phyloP scores from a whole-genome alignment of 2,888 invertebrate genomes.

The Eumerus sabulonum region DNA sequence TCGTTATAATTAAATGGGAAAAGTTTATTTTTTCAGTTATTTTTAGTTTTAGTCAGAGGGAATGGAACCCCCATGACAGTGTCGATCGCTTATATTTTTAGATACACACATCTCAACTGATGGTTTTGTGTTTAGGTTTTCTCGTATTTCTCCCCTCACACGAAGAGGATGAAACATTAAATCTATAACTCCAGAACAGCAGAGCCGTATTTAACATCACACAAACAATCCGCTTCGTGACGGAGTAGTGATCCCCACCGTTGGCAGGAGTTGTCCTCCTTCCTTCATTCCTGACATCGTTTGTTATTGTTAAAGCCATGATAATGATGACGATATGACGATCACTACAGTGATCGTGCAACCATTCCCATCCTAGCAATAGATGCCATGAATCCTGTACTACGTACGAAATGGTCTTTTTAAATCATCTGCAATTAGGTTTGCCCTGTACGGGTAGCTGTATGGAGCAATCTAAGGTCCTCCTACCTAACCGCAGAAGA shows the following conservation, averaged over 20 bases:
- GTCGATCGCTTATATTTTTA: slow-evolving; percentile 14
- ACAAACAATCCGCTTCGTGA: slow-evolving; percentile 51
- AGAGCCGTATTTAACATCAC: slow-evolving; percentile 51
- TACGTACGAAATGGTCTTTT: slow-evolving; percentile 35
- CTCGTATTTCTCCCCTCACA: slow-evolving; percentile 34
- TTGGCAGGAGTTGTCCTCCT: slow-evolving; percentile 9
- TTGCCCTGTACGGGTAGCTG: slow-evolving; percentile 48
- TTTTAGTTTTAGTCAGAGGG: slow-evolving; percentile 8
- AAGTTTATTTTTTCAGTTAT: slow-evolving; percentile 28
- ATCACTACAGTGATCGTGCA: slow-evolving; percentile 14
- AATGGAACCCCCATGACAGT: slow-evolving; percentile 48
- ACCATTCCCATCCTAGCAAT: slow-evolving; percentile 43
- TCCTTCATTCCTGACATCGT: slow-evolving; percentile 9
- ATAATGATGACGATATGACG: slow-evolving; percentile 39
- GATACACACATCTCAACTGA: not conserved
- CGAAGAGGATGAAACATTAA: slow-evolving; percentile 42
- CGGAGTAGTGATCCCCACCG: slow-evolving; percentile 19
- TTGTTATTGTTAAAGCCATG: slow-evolving; percentile 48
- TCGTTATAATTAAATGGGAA: slow-evolving; percentile 3
- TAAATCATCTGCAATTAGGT: slow-evolving; percentile 64
- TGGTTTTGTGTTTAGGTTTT: slow-evolving; percentile 40
- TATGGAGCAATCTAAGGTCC: slow-evolving; percentile 2
- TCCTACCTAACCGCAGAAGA: slow-evolving; percentile 43
- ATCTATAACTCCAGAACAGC: slow-evolving; percentile 29
- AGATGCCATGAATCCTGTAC: slow-evolving; percentile 52